Percentiles rank a stretch among this genome's conserved stretches.
Conservation (phyloP, 1,140 invertebrate genomes). For the Schmidtea mediterranea region DNA sequence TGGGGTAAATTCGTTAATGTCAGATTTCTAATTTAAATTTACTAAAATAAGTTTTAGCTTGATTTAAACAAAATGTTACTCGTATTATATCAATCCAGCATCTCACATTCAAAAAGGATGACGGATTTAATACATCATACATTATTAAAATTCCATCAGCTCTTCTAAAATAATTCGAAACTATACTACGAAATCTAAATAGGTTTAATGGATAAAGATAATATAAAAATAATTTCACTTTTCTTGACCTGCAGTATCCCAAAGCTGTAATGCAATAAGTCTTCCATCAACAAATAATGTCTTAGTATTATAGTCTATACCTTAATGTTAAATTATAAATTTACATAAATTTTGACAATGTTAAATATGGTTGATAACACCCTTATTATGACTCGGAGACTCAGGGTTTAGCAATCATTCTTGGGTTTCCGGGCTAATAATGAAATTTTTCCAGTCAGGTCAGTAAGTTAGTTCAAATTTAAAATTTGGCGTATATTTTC, state of each 20-base stretch:
- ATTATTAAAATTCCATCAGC: conserved; percentile 23
- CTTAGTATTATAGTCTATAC: conserved; percentile 40
- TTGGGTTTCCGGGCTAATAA: no score
- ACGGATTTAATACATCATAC: conserved; percentile 21
- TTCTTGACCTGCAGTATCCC: conserved; percentile 8
- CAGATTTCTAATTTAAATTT: no score
- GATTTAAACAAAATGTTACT: background rate
- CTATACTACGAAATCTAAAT: conserved; percentile 20
- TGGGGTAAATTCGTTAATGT: no score
- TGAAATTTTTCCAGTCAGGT: no score
- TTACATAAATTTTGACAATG: no score
- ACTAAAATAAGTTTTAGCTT: no score
- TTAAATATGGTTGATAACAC: no score
- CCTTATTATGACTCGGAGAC: no score
- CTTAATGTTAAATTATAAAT: background rate
- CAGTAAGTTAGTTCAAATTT: no score
- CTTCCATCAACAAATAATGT: conserved; percentile 34
- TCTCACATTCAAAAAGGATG: conserved; percentile 21
- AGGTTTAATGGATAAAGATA: conserved; percentile 12
- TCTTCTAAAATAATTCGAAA: conserved; percentile 23
- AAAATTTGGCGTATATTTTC: no score
- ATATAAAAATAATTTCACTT: conserved; percentile 1
- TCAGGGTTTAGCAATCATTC: no score
- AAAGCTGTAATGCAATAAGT: conserved; percentile 35
- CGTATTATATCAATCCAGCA: conserved; percentile 17